Base-by-base conservation (phyloP, 2,888 invertebrate genomes). In the Calliopum simillimum region DNA sequence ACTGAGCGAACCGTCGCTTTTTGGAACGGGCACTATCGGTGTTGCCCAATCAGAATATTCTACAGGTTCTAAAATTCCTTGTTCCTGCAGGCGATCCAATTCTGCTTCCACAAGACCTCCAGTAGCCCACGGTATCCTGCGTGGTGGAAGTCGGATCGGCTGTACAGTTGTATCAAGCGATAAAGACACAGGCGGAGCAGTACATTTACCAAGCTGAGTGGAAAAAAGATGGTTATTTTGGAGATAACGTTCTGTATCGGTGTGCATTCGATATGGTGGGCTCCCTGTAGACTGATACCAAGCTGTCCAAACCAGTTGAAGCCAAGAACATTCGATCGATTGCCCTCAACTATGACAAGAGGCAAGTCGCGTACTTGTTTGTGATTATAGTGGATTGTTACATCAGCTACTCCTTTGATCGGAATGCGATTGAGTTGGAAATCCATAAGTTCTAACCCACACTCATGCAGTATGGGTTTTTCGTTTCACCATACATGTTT, bases 51-150 rank as follows among this genome's bases (percentile, higher is more conserved):
- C 70, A n/a, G 70, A 68, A 16, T 72, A 70, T 49, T 73, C 66
- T 1, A 70, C 43, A n/a, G 61, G 59, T 33, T 70, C 76, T 16
- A 78, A 63, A 64, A 79, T 72, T 8, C 74, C 75, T 71, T 76
- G 76, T 33, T 46, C 16, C 13, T 74, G 62, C 16, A 78, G 51
- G 41, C 69, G 74, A 61, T 74, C 66, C 8, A 80, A 47, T 65
- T 78, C 75, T 14, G 64, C 69, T 49, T 59, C 69, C 16, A 69
- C 69, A 6, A 69, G 43, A 6, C 43, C 33, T 16, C 44, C 51
- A 19, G 59, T 51, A 43, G 65, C 44, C 21, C 64, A 44, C 46
- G 69, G 65, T 43, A 69, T 65, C 19, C 58, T 46, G 41, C 65
- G 55, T 13, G 63, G 56, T 2, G 69, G 69, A 56, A 33, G 61